These are phyloP conservation scores for Chesias legatella DNA, from an alignment of 2,888 invertebrate species.

Conservation along the genomic window DNA sequence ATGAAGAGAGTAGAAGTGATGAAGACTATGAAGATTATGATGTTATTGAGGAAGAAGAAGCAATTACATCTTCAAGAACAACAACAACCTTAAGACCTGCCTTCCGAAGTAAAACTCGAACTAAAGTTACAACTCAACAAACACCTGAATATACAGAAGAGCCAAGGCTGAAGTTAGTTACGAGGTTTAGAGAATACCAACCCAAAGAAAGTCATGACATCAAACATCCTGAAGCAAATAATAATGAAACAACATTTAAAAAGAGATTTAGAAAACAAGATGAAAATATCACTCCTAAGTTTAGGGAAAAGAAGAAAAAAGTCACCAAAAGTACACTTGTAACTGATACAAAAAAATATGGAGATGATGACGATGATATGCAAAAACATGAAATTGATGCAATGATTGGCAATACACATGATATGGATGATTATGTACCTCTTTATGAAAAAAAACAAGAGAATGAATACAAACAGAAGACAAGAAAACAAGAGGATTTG, in stretches of 20 bases:
- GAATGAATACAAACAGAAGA: conserved; percentile 24
- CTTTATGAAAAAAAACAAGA: conserved; percentile 56
- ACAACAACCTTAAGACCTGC: conserved; percentile 47
- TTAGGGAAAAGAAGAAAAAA: conserved; percentile 67
- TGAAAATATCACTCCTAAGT: conserved; percentile 42
- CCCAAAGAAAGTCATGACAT: conserved; percentile 26
- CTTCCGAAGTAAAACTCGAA: conserved; percentile 39
- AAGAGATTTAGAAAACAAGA: conserved; percentile 8
- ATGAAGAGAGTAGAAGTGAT: conserved; percentile 33
- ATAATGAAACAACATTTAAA: conserved; percentile 9
- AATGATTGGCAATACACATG: conserved; percentile 58
- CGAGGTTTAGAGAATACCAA: conserved; percentile 53
- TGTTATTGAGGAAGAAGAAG: conserved; percentile 37
- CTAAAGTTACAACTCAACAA: conserved; percentile 40
- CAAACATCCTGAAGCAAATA: conserved; percentile 19
- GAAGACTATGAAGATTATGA: conserved; percentile 51
- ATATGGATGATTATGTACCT: conserved; percentile 64
- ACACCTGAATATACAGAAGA: conserved; percentile 32
- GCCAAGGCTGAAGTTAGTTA: conserved; percentile 51
- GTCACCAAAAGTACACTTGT: conserved; percentile 64
- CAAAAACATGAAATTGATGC: conserved; percentile 62
- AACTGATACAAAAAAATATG: conserved; percentile 68
- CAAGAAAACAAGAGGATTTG: conserved; percentile 25
- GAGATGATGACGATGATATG: conserved; percentile 55
- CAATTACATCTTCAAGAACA: conserved; percentile 37